Evolutionary conservation across 2,888 invertebrate species (phyloP), one percentile per base, ranked within the genome.

Genomic region (Teinopalpus imperialis): DNA sequence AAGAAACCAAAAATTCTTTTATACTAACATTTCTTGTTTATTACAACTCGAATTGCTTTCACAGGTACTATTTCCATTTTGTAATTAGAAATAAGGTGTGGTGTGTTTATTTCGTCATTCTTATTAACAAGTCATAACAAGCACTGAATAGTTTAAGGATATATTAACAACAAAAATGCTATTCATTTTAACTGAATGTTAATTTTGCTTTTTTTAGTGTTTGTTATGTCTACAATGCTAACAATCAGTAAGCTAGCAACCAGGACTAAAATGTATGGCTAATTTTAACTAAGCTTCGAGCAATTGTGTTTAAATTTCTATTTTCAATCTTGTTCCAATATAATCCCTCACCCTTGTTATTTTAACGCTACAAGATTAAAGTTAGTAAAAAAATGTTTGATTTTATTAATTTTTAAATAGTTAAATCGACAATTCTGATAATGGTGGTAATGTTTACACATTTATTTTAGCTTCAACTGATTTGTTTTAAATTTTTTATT

Each of bases 1-100:
- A 20, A 23, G 20, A 40, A 49, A 54, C 63, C 63, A 61, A 63
- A 67, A 59, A 56, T 53, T 53, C 49, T 35, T 37, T 41, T 41
- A 52, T 53, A 60, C 61, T 49, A 49, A 49, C 45, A 39, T 32
- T 26, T 34, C 41, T 35, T 37, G 37, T 58, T 66, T 45, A 20
- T 24, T 30, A 44, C 32, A 59, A 59, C 51, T 47, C 46, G 45
- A 58, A 59, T 53, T 61, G 63, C 61, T 65, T 58, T 63, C 61
- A 69, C 69, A 74, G 66, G 67, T 69, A 68, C 69, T 77, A 75
- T 66, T 68, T 61, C 67, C 68, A 69, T 74, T 69, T 71, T 82
- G 75, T 85, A 78, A 70, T 63, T 87, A 83, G 82, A 61, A 61
- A 65, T 86, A 86, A 86, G 87, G 83, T 83, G 85, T 87, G 86